Evolutionary conservation across 2,113 vertebrate species (phyloP).

Genomic region (Verasper variegatus): DNA sequence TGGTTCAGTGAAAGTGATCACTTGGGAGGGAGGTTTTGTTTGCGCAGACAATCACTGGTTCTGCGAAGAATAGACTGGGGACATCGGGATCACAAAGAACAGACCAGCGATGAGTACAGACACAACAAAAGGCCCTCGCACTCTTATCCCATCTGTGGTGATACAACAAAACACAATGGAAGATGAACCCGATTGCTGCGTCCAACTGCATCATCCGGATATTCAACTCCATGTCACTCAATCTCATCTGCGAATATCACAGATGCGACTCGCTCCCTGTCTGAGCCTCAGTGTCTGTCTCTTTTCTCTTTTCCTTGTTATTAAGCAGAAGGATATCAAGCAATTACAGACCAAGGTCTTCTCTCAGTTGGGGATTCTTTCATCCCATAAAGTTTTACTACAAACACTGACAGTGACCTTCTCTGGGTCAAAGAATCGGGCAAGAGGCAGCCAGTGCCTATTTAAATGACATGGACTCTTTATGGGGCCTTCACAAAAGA

Average conservation of each 20-base stretch:
- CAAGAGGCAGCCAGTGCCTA: conserved; percentile 38
- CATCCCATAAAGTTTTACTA: conserved; percentile 74
- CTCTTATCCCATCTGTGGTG: conserved; percentile 60
- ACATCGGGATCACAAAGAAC: conserved; percentile 64
- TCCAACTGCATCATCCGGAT: conserved; percentile 41
- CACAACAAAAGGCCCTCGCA: conserved; percentile 64
- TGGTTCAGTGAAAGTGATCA: conserved; percentile 67
- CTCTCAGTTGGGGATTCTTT: conserved; percentile 61
- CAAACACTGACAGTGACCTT: conserved; percentile 67
- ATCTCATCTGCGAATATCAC: conserved; percentile 40
- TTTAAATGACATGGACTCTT: conserved; percentile 51
- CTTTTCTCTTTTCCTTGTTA: conserved; percentile 35
- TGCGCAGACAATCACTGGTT: conserved; percentile 64
- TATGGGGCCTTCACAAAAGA: conserved; percentile 54
- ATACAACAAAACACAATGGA: conserved; percentile 42
- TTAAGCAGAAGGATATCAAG: conserved; percentile 61
- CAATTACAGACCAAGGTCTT: conserved; percentile 71
- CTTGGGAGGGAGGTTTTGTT: conserved; percentile 73
- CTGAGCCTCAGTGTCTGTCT: conserved; percentile 16
- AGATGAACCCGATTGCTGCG: conserved; percentile 24
- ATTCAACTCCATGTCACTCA: conserved; percentile 50
- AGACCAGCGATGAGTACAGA: conserved; percentile 43
- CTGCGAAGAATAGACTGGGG: conserved; percentile 57
- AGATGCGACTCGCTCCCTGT: conserved; percentile 39
- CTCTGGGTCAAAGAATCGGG: conserved; percentile 48